phyloP scores from a whole-genome alignment of 2,888 invertebrate genomes.

The Eupithecia centaureata region DNA sequence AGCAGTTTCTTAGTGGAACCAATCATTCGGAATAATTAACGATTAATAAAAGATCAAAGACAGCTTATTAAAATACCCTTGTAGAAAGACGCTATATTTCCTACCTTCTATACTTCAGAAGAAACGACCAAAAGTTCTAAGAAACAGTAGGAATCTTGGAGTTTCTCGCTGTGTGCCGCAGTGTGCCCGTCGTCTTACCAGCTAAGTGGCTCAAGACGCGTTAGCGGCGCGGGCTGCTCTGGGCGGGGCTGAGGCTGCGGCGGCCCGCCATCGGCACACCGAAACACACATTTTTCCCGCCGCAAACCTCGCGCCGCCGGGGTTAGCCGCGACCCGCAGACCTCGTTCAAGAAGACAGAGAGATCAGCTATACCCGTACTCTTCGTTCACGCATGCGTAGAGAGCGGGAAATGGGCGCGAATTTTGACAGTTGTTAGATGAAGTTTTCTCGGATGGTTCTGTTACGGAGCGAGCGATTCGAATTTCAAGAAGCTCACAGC shows the following conservation, averaged over 20 bases:
- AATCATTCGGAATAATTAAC: neutral
- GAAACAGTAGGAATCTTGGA: neutral
- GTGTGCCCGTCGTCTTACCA: slow-evolving; percentile 78
- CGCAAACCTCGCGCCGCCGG: slow-evolving; percentile 84
- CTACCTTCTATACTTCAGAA: neutral
- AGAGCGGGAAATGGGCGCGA: slow-evolving; percentile 59
- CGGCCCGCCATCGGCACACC: slow-evolving; percentile 83
- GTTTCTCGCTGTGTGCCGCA: slow-evolving; percentile 43
- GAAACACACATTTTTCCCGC: slow-evolving; percentile 85
- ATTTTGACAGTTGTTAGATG: slow-evolving; percentile 67
- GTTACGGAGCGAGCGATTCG: slow-evolving; percentile 15
- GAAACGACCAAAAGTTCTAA: neutral
- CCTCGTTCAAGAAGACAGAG: slow-evolving; percentile 73
- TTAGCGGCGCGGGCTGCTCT: slow-evolving; percentile 73
- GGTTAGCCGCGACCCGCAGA: slow-evolving; percentile 85
- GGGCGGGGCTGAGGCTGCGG: slow-evolving; percentile 77
- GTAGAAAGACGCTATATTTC: neutral
- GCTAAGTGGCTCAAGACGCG: slow-evolving; percentile 84
- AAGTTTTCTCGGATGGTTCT: slow-evolving; percentile 51
- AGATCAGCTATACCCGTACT: slow-evolving; percentile 52
- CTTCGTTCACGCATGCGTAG: slow-evolving; percentile 70
- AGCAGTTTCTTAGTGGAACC: neutral
- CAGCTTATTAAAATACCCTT: neutral
- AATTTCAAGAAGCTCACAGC: neutral
- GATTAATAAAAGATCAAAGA: neutral